Evolutionary conservation across 2,888 invertebrate genomes (phyloP).

Genomic region (Aricia artaxerxes): DNA sequence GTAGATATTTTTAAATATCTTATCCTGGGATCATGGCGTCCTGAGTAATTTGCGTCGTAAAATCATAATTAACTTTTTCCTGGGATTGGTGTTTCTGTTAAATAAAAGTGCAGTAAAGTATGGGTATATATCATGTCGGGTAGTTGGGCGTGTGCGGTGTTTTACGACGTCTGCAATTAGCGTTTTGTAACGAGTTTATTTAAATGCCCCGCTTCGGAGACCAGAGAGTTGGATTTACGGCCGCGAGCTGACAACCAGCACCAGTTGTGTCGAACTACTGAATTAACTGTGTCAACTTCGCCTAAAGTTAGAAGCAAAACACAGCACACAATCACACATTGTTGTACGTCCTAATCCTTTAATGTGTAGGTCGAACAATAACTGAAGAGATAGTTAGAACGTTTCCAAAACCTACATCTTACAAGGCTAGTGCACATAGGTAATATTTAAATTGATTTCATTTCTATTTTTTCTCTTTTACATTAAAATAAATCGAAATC

Average conservation of each 20-base stretch:
- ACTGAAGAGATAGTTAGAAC: no score
- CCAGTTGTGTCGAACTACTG: background rate
- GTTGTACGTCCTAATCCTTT: background rate
- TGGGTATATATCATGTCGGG: background rate
- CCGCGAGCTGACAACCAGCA: background rate
- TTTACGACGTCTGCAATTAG: slow-evolving; percentile 19
- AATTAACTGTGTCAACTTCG: background rate
- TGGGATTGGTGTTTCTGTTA: background rate
- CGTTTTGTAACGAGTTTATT: slow-evolving; percentile 21
- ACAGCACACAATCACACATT: background rate
- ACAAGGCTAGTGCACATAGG: no score
- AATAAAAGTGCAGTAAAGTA: slow-evolving; percentile 14
- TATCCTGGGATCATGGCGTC: no score
- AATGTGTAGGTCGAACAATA: background rate
- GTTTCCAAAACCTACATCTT: no score
- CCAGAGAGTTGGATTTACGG: background rate
- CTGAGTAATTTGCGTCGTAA: no score
- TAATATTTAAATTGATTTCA: no score
- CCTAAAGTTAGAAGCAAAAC: background rate
- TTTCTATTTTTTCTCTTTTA: no score
- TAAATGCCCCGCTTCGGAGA: slow-evolving; percentile 4
- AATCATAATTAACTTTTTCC: background rate
- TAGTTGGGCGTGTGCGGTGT: background rate
- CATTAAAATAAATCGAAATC: no score
- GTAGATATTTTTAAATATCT: no score